Evolutionary conservation across 2,888 invertebrate genomes (phyloP), one percentile per base, ranked within the genome.

Genomic region (Macrosiphum euphorbiae): DNA sequence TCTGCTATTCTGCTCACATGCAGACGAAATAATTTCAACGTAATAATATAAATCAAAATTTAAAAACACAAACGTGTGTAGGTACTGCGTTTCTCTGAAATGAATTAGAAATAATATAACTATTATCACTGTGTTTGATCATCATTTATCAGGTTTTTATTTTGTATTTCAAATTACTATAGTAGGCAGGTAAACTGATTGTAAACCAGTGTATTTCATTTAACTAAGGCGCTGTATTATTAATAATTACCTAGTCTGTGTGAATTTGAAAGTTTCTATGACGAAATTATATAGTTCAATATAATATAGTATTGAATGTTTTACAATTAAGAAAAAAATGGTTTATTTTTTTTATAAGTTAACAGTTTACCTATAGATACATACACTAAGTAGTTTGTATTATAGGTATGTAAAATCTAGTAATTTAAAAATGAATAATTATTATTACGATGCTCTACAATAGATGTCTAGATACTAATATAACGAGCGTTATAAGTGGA

Each of bases 261-360:
- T 78, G 26, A 16, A 78, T 90, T 78, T 84, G 84, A 91, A 91
- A 84, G 91, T 91, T 84, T 91, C 90, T 26, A 91, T 26, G 90
- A 50, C 13, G 52, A 84, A 41, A 41, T 41, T n/a, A 67, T 24
- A 28, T 35, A 35, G n/a, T 52, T 50, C 78, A 78, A 78, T 78
- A 41, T 35, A 78, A 35, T 78, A 41, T 35, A 7, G 78, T 78
- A 78, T 78, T 78, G 78, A 78, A 78, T 78, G 35, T 35, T 35
- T 35, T 78, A 78, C 35, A 78, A 41, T 41, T 35, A 20, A 78
- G 35, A 78, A 78, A 35, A 55, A 78, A 78, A 78, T 3, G 7
- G 7, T 78, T 13, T 20, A 16, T 16, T 35, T 58, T 67, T n/a
- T n/a, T 67, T 55, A n/a, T n/a, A 28, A n/a, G 10, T 11, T 78